phyloP scores from a whole-genome alignment of 2,113 vertebrate species.

The Sylvietta virens region DNA sequence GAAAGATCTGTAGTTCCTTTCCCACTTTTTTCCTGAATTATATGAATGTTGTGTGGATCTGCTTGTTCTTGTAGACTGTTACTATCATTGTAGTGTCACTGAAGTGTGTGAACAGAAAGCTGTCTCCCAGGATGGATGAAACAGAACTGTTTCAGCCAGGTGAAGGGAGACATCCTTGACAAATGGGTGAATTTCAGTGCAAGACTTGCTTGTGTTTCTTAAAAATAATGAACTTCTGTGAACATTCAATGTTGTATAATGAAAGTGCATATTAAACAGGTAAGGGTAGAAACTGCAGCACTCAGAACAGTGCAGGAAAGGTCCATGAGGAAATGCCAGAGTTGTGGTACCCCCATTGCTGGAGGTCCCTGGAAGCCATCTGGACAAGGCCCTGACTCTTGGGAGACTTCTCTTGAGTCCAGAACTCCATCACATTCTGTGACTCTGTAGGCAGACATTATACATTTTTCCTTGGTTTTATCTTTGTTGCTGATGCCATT shows the following conservation, averaged over 20 bases:
- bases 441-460: neutral
- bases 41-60: neutral
- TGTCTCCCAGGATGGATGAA: neutral
- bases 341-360: fast-evolving
- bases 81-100: fast-evolving
- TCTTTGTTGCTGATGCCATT: neutral
- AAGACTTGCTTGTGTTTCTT: neutral
- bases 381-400: neutral
- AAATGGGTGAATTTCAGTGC: neutral
- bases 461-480: neutral
- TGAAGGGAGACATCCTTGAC: neutral
- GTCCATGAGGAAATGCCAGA: fast-evolving
- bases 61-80: neutral
- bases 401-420: neutral
- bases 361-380: fast-evolving
- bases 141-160: neutral
- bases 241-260: neutral
- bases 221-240: neutral
- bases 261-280: fast-evolving
- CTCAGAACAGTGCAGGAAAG: neutral
- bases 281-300: fast-evolving
- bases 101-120: neutral
- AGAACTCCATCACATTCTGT: too few relatives aligned
- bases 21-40: neutral
- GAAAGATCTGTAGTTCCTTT: neutral